These are phyloP conservation scores for Trichopoda pennipes DNA, from an alignment of 2,888 invertebrate genomes.

Conservation along the genomic window DNA sequence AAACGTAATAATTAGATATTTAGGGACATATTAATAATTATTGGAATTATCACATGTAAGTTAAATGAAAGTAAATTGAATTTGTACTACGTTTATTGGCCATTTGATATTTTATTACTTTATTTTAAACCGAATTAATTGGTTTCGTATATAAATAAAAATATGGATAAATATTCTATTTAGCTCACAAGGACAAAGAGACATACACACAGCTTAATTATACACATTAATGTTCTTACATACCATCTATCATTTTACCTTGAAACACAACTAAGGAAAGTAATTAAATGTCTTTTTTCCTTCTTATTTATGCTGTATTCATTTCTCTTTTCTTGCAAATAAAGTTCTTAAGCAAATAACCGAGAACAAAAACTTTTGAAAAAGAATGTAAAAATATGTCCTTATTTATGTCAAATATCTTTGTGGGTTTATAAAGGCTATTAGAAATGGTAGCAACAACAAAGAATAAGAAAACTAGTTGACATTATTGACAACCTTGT, in stretches of 20 bases:
- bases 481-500: conserved; percentile 42
- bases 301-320: neutral
- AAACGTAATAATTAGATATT: conserved; percentile 43
- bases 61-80: neutral
- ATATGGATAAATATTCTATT: neutral
- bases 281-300: conserved; percentile 31
- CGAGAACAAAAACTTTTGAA: conserved; percentile 2
- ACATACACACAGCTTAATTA: neutral
- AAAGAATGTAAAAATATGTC: conserved; percentile 17
- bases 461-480: conserved; percentile 26
- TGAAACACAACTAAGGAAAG: conserved; percentile 44
- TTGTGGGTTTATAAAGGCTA: conserved; percentile 31
- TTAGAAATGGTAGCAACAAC: conserved; percentile 5
- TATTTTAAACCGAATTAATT: conserved; percentile 7
- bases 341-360: conserved; percentile 23
- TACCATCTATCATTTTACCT: conserved; percentile 38
- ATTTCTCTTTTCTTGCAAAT: conserved; percentile 5
- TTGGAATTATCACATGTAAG: neutral
- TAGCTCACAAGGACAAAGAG: neutral
- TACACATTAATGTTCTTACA: neutral
- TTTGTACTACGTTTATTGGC: neutral
- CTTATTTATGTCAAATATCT: conserved; percentile 42
- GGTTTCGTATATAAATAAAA: neutral
- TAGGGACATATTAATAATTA: neutral
- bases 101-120: too few species aligned